phyloP scores from a whole-genome alignment of 2,888 invertebrate species.

The Stenodera caucasica region DNA sequence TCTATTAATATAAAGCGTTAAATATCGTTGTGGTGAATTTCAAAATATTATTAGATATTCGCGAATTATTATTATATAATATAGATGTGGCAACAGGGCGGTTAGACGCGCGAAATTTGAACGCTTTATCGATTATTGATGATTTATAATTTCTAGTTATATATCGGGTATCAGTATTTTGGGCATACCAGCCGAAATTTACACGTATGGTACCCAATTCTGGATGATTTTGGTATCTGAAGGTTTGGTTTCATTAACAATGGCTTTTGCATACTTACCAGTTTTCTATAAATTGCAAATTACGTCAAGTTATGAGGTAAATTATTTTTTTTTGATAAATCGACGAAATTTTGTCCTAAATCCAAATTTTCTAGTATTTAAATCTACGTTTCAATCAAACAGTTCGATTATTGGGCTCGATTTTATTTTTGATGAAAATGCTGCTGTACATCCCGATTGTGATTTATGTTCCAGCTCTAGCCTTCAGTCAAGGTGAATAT shows the following conservation, averaged over 20 bases:
- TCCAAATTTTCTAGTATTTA: constrained; percentile 73
- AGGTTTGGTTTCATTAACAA: constrained; percentile 67
- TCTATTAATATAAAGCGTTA: too few species aligned
- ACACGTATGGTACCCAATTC: constrained; percentile 73
- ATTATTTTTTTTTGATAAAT: not conserved
- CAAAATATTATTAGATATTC: too few species aligned
- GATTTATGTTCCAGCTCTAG: constrained; percentile 84
- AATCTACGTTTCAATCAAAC: constrained; percentile 68
- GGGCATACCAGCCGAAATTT: constrained; percentile 76
- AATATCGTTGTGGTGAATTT: too few species aligned
- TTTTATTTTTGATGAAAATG: constrained; percentile 74
- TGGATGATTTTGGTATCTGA: constrained; percentile 69
- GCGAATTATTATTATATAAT: too few species aligned
- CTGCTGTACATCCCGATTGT: constrained; percentile 80
- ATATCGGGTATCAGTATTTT: constrained; percentile 74
- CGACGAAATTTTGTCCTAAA: too few species aligned
- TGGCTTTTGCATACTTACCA: constrained; percentile 68
- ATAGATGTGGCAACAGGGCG: too few species aligned
- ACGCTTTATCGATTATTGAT: too few species aligned
- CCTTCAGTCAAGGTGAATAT: constrained; percentile 77
- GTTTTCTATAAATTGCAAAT: constrained; percentile 75
- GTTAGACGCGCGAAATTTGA: too few species aligned
- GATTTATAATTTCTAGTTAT: constrained; percentile 59
- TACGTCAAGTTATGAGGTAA: constrained; percentile 75
- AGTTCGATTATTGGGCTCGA: constrained; percentile 69